These are phyloP conservation scores for Gavia stellata DNA, from an alignment of 2,113 vertebrate species.

Conservation along the genomic window DNA sequence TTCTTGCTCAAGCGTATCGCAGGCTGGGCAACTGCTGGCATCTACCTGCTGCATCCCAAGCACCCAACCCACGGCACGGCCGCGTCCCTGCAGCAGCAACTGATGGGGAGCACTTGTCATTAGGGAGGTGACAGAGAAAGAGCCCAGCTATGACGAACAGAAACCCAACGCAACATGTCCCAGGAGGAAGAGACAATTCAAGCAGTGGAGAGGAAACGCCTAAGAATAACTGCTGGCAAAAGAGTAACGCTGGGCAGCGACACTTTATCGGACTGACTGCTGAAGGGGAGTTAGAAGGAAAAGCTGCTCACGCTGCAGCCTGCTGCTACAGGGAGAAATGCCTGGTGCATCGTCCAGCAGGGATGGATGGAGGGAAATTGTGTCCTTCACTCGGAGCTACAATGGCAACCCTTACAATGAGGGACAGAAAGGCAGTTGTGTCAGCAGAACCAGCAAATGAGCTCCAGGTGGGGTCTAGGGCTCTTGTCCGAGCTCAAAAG, in stretches of 20 bases:
- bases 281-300: background rate
- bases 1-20: background rate
- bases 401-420: background rate
- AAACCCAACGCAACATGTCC: rapidly evolving
- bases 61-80: background rate
- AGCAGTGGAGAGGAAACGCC: background rate
- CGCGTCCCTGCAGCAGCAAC: background rate
- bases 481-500: background rate
- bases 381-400: background rate
- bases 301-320: background rate
- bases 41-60: background rate
- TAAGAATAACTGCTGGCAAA: background rate
- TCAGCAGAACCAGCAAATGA: background rate
- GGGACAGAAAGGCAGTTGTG: background rate
- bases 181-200: background rate
- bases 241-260: background rate
- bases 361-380: background rate
- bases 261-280: rapidly evolving
- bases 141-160: background rate
- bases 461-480: background rate
- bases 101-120: background rate
- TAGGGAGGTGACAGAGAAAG: background rate
- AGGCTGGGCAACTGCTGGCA: background rate
- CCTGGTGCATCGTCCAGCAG: rapidly evolving
- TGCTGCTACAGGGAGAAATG: background rate